A percentile compares a stretch with the other conserved stretches of the same genome.
These are phyloP conservation scores for Halichoeres trimaculatus DNA, from an alignment of 2,113 vertebrate genomes.

Conservation along the genomic window DNA sequence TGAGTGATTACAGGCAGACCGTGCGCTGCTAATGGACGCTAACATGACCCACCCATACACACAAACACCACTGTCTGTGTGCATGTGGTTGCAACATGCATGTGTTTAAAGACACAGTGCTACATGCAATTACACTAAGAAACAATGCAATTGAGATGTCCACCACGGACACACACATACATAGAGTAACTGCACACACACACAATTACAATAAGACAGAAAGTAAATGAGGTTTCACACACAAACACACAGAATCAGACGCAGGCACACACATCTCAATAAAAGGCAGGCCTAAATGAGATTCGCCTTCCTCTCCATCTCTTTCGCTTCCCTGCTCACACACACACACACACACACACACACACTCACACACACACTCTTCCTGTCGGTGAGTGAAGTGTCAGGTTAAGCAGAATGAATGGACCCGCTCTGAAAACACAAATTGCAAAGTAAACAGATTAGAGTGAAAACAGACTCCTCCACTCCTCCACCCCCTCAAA, in stretches of 20 bases:
- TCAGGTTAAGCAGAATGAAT: constrained; percentile 87
- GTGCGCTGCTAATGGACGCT: constrained; percentile 59
- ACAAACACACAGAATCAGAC: constrained; percentile 3
- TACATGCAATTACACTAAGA: constrained; percentile 50
- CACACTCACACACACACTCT: constrained; percentile 49
- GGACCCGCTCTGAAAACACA: constrained; percentile 83
- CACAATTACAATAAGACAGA: constrained; percentile 38
- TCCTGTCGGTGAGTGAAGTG: constrained; percentile 77
- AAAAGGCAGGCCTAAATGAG: constrained; percentile 66
- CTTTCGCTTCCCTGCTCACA: not conserved
- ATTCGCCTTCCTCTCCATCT: constrained; percentile 39
- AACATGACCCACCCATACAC: constrained; percentile 36
- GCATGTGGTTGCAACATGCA: constrained; percentile 1
- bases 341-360: constrained; percentile 30
- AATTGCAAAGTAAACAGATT: constrained; percentile 88
- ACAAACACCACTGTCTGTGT: constrained; percentile 20
- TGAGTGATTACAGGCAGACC: constrained; percentile 70
- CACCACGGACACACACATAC: constrained; percentile 15
- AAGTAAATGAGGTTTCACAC: constrained; percentile 37
- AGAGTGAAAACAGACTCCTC: constrained; percentile 82
- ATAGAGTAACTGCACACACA: not conserved
- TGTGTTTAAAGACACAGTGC: not conserved
- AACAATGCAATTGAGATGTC: constrained; percentile 42
- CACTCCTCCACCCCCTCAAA: constrained; percentile 59
- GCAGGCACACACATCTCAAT: constrained; percentile 54